Evolutionary conservation across 2,113 vertebrate genomes (phyloP).

Genomic region (Rhynchomys soricoides): DNA sequence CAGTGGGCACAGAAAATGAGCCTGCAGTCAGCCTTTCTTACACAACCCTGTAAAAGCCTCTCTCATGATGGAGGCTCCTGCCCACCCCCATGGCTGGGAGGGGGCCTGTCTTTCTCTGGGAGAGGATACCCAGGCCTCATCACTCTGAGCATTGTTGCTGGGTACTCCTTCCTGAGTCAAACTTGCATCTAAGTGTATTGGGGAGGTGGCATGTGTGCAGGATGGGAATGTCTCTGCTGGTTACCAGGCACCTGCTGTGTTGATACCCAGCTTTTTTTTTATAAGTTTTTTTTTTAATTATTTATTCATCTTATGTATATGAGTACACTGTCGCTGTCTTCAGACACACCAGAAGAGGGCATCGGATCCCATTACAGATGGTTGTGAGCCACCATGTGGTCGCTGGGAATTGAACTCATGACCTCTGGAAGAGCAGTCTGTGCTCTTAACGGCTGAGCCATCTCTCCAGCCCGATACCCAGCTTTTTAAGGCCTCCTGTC

Average conservation of each 20-base stretch:
- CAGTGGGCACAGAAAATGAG: conserved; percentile 43
- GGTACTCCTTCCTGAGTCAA: background rate
- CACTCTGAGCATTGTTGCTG: background rate
- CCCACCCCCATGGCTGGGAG: background rate
- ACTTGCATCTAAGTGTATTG: background rate
- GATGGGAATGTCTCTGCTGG: background rate
- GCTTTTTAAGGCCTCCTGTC: background rate
- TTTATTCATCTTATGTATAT: too few relatives aligned
- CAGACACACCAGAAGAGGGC: too few relatives aligned
- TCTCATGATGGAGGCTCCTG: rapidly evolving
- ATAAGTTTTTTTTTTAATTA: too few relatives aligned
- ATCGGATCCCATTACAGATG: too few relatives aligned
- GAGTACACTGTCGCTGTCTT: too few relatives aligned
- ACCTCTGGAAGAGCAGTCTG: too few relatives aligned
- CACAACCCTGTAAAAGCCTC: background rate
- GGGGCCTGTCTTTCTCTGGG: background rate
- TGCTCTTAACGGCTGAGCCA: too few relatives aligned
- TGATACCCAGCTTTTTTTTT: background rate
- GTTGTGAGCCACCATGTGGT: too few relatives aligned
- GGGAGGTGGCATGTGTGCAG: background rate
- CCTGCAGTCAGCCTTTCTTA: conserved; percentile 13
- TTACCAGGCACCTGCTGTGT: background rate
- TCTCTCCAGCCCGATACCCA: too few relatives aligned
- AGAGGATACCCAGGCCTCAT: background rate
- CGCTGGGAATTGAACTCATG: too few relatives aligned